These are phyloP conservation scores for Anneissia japonica DNA, from an alignment of 35 echinoderm and acorn worm genomes.

Conservation along the genomic window DNA sequence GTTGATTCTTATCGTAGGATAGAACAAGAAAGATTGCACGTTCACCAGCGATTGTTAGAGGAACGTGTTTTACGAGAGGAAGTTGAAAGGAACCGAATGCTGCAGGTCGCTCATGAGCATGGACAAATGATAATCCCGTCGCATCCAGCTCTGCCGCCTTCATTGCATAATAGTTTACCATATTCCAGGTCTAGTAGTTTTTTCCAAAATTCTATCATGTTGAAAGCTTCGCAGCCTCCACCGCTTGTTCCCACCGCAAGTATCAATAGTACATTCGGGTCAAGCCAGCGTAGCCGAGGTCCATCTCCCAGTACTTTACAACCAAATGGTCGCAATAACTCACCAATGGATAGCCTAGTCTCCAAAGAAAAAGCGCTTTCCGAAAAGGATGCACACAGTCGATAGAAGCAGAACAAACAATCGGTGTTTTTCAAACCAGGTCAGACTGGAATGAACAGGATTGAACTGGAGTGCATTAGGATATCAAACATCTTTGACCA, in stretches of 20 bases:
- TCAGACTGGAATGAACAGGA: background rate
- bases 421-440: background rate
- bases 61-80: background rate
- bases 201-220: background rate
- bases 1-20: background rate
- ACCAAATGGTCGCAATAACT: background rate
- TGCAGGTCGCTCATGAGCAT: slow-evolving; percentile 2
- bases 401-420: slow-evolving; percentile 1
- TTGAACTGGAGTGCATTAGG: background rate
- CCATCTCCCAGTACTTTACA: background rate
- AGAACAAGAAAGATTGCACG: background rate
- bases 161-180: background rate
- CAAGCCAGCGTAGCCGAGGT: background rate
- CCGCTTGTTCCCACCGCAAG: background rate
- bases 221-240: background rate
- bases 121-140: background rate
- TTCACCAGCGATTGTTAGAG: background rate
- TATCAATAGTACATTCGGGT: background rate
- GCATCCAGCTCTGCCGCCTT: background rate
- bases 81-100: slow-evolving; percentile 1
- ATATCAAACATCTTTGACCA: background rate
- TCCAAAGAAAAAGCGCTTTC: background rate
- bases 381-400: background rate
- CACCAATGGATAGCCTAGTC: background rate
- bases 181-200: background rate